Evolutionary conservation across 2,113 vertebrate genomes (phyloP), one percentile per base, ranked within the genome.

Genomic region (Copsychus sechellarum): DNA sequence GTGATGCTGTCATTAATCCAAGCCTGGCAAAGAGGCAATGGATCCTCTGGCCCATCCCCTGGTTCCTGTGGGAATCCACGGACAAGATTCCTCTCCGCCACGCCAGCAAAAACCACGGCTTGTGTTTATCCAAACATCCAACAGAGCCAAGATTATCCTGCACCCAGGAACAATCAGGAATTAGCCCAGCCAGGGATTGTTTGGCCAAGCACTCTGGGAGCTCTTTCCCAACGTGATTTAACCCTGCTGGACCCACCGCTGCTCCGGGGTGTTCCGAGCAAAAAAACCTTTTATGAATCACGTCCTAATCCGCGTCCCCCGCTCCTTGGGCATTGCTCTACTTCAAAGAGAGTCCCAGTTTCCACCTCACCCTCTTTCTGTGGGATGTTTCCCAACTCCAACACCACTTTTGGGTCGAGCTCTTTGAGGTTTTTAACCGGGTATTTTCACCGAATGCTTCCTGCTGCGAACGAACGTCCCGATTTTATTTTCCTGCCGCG

Each of bases 351-450:
- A 71, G 81, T 33, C 45, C 82, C 80, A 8, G 92, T 77, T 92
- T 97, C 88, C 88, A 92, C 94, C 93, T 96, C 94, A 81, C 90
- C 93, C 90, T 95, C 85, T 92, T 92, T 67, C 90, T 86, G 82
- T 26, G 48, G 58, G 70, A 6, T 6, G 42, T 81, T 96, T 81
- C 94, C 94, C 86, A 80, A 71, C 58, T 36, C 82, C 3, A 11
- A 13, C 51, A 2, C 77, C 48, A 1, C 42, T 86, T 76, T 61
- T 31, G 72, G 54, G 81, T n/a, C 38, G 15, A 54, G 51, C 28
- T 66, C 58, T 77, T 76, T 3, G 85, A 80, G 76, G 50, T 12
- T 85, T 82, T 86, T 36, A 5, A 28, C 8, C 0, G 51, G 31
- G 2, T 25, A 4, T 48, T 54, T 73, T 23, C 43, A 28, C 19